phyloP scores from a whole-genome alignment of 2,113 vertebrate species.

The Ptilorrhoa leucosticta region DNA sequence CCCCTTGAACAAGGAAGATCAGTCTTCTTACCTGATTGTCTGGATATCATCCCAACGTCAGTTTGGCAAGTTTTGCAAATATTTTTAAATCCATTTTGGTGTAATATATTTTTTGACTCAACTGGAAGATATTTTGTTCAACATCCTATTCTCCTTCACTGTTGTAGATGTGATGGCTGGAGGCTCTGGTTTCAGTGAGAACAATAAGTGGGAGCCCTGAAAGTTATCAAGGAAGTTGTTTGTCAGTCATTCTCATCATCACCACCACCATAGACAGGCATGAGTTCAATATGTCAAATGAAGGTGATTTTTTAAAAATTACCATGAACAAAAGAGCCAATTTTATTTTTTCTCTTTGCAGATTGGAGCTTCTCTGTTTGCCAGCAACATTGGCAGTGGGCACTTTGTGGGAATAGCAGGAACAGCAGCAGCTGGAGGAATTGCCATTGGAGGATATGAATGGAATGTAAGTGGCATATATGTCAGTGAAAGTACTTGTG shows the following conservation, averaged over 20 bases:
- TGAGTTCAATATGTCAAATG: background rate
- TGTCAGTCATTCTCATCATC: background rate
- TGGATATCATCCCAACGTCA: background rate
- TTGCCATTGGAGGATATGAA: slow-evolving; percentile 88
- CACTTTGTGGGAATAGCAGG: slow-evolving; percentile 95
- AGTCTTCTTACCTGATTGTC: background rate
- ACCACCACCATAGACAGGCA: background rate
- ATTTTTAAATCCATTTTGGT: background rate
- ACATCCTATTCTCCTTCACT: background rate
- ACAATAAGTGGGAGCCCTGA: background rate
- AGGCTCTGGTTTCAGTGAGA: background rate
- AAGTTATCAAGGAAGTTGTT: background rate
- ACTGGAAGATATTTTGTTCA: background rate
- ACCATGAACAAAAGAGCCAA: background rate
- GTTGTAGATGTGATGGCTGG: background rate
- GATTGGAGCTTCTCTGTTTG: slow-evolving; percentile 95
- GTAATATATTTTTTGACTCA: background rate
- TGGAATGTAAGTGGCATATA: slow-evolving; percentile 84
- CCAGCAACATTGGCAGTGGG: slow-evolving; percentile 94
- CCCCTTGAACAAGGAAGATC: background rate
- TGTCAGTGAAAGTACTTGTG: background rate
- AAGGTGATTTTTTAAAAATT: background rate
- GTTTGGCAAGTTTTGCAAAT: background rate
- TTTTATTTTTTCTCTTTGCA: slow-evolving; percentile 57
- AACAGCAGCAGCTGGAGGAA: slow-evolving; percentile 82